Conservation (phyloP, 2,113 vertebrate genomes). For the Benitochromis conjunctus region DNA sequence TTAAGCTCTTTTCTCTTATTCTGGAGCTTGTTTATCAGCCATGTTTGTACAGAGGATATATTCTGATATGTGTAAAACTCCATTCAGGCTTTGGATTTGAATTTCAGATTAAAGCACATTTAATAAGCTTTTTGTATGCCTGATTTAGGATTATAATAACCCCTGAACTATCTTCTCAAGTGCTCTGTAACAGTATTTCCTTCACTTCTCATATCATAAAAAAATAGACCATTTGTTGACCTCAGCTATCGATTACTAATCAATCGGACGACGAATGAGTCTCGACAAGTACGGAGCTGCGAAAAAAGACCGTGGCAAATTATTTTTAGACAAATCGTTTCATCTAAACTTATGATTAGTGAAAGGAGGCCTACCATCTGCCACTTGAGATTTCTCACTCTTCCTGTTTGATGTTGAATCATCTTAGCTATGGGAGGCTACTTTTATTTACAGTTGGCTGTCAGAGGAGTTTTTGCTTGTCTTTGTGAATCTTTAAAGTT, state of each 20-base stretch:
- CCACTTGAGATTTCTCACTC: constrained; percentile 54
- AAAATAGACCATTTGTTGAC: neutral
- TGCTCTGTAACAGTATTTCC: neutral
- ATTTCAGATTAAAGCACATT: neutral
- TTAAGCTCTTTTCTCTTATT: neutral
- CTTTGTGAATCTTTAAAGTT: constrained; percentile 45
- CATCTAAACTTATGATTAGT: constrained; percentile 62
- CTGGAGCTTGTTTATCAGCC: neutral
- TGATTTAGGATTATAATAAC: neutral
- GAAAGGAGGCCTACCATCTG: constrained; percentile 54
- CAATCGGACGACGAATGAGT: constrained; percentile 1
- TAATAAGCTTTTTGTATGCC: neutral
- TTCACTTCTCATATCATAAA: neutral
- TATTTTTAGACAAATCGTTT: constrained; percentile 64
- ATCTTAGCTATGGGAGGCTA: constrained; percentile 35
- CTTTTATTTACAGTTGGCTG: constrained; percentile 63
- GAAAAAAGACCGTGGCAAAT: constrained; percentile 1
- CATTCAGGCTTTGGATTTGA: neutral
- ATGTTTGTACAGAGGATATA: neutral
- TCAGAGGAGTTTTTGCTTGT: constrained; percentile 50
- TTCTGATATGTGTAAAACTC: neutral
- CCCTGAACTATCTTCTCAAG: neutral
- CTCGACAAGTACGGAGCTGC: constrained; percentile 19
- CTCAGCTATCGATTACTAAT: constrained; percentile 24
- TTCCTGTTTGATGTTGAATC: constrained; percentile 53